Base-by-base conservation (phyloP, 2,888 invertebrate genomes). In the Podabrus alpinus region DNA sequence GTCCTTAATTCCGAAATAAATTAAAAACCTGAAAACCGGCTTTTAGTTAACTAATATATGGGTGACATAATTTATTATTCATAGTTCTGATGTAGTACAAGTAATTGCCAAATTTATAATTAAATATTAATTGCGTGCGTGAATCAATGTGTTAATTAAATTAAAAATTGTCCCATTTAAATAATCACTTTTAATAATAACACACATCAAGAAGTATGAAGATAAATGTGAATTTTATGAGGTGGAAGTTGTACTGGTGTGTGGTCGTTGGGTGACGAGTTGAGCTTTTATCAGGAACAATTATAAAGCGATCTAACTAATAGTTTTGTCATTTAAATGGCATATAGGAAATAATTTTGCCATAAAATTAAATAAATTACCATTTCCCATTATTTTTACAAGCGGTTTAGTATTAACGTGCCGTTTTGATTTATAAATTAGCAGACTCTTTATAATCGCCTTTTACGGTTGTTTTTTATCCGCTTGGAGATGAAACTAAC, bases 221-320 rank as follows among this genome's bases (percentile, higher is more conserved):
- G 72, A 74, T 74, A 74, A 72, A 72, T 76, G 76, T 70, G 76
- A 76, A 68, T 76, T 73, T 76, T 73, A 71, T 73, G 76, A 73
- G 70, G 45, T 68, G 68, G 29, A 72, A 68, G 69, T 19, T 59
- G 25, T 59, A 29, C 64, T 72, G 61, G 64, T 72, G 76, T 76
- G 76, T 76, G 76, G 76, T 71, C 76, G 71, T 59, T 15, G 62
- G 61, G 70, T 70, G 70, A 64, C 70, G 25, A 67, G 66, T 59
- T 25, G 16, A 62, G 69, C 45, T 69, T 73, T 69, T 75, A 75
- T 72, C 72, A 62, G 66, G 17, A 66, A 69, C 64, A 59, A 68
- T 64, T 70, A 62, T 19, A 75, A 74, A 68, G 17, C 69, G 59
- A 67, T 71, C 59, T 62, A 62, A 67, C 59, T 15, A 61, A 17